These are phyloP conservation scores for Spea bombifrons DNA, from an alignment of 2,113 vertebrate genomes.

Conservation along the genomic window DNA sequence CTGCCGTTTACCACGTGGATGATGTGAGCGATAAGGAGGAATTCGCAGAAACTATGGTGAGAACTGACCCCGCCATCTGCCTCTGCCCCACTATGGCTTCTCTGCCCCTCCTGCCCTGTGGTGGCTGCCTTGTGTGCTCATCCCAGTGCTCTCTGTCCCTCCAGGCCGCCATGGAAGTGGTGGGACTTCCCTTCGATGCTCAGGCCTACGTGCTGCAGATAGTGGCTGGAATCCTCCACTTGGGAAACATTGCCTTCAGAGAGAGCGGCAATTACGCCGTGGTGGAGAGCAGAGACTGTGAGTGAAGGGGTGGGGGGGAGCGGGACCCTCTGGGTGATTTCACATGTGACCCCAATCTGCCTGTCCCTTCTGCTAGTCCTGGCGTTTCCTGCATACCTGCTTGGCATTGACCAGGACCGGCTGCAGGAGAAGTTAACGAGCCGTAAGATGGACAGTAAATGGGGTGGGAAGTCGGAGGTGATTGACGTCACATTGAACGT, in stretches of 20 bases:
- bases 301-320: slow-evolving; percentile 47
- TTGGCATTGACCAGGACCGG: slow-evolving; percentile 70
- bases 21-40: slow-evolving; percentile 73
- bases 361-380: slow-evolving; percentile 59
- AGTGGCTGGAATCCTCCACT: slow-evolving; percentile 74
- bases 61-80: neutral
- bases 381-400: slow-evolving; percentile 72
- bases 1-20: slow-evolving; percentile 72
- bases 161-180: slow-evolving; percentile 73
- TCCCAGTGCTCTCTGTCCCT: neutral
- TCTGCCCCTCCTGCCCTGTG: neutral
- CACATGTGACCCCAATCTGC: neutral
- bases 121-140: neutral
- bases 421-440: slow-evolving; percentile 75
- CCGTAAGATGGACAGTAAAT: slow-evolving; percentile 77
- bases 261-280: slow-evolving; percentile 77
- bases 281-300: slow-evolving; percentile 76
- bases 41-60: slow-evolving; percentile 73
- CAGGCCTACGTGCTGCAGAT: slow-evolving; percentile 73
- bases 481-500: slow-evolving; percentile 76
- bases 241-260: slow-evolving; percentile 75
- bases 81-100: neutral
- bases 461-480: slow-evolving; percentile 73
- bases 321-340: neutral
- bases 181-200: slow-evolving; percentile 67